A percentile compares a stretch with the other conserved stretches of the same genome.
These are phyloP conservation scores for Atrichornis clamosus DNA, from an alignment of 2,113 vertebrate species.

Conservation along the genomic window DNA sequence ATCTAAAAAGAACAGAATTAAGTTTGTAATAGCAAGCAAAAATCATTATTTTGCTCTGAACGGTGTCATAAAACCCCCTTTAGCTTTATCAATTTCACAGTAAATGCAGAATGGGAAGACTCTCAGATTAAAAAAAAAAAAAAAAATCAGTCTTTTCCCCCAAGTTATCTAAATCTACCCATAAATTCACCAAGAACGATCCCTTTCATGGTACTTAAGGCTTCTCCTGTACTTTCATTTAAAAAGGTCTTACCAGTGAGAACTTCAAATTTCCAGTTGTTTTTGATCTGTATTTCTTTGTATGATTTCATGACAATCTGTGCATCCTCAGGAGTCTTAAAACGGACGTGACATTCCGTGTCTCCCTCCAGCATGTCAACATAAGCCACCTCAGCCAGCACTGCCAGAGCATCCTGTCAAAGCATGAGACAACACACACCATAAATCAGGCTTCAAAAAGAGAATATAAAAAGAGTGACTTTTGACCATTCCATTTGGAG, in stretches of 20 bases:
- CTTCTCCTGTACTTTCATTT: neutral
- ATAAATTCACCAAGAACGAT: neutral
- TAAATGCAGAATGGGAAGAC: neutral
- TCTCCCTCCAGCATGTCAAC: slow-evolving; percentile 92
- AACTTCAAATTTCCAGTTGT: slow-evolving; percentile 86
- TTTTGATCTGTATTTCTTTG: slow-evolving; percentile 80
- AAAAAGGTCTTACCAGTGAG: slow-evolving; percentile 81
- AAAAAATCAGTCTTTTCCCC: neutral
- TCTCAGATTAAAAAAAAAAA: neutral
- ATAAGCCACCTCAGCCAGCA: slow-evolving; percentile 85
- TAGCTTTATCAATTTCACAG: neutral
- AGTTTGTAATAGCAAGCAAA: neutral
- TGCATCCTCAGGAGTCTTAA: slow-evolving; percentile 84
- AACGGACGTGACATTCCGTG: slow-evolving; percentile 86
- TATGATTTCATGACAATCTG: slow-evolving; percentile 66
- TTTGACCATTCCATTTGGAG: neutral
- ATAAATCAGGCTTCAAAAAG: neutral
- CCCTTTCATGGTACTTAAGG: neutral
- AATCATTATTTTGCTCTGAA: neutral
- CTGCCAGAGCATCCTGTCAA: slow-evolving; percentile 79
- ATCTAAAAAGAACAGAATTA: neutral
- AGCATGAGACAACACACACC: neutral
- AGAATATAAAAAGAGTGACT: neutral
- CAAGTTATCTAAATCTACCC: neutral
- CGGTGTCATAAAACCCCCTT: neutral